Conservation (phyloP, 2,888 invertebrate species). For the Pyrrhosoma nymphula region DNA sequence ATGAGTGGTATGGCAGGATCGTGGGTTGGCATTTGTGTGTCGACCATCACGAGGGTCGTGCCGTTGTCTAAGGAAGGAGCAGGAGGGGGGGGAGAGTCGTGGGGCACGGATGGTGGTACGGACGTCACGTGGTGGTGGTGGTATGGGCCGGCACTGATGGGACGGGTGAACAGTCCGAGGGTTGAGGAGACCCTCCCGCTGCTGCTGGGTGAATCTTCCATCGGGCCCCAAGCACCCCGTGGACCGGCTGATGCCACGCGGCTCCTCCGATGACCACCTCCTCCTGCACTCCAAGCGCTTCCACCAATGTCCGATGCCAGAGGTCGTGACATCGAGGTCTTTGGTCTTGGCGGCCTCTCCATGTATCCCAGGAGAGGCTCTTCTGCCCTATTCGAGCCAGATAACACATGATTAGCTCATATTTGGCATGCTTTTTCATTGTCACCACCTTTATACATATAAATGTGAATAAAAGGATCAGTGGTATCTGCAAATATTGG, state of each 20-base stretch:
- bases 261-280: not conserved
- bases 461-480: no score
- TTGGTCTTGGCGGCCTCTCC: conserved; percentile 58
- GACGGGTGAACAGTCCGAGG: conserved; percentile 76
- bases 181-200: conserved; percentile 68
- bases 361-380: conserved; percentile 44
- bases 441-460: no score
- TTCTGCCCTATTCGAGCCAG: conserved; percentile 1
- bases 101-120: conserved; percentile 74
- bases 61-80: conserved; percentile 77
- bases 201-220: not conserved
- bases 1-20: conserved; percentile 91
- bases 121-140: conserved; percentile 79
- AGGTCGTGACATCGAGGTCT: conserved; percentile 59
- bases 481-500: no score
- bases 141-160: conserved; percentile 84
- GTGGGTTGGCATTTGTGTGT: conserved; percentile 81
- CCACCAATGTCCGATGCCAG: not conserved
- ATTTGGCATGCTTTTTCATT: not conserved
- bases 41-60: conserved; percentile 80
- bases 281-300: conserved; percentile 21
- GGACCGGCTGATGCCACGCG: conserved; percentile 58
- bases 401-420: not conserved
- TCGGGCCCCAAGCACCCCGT: conserved; percentile 65
- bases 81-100: conserved; percentile 72